phyloP scores from a whole-genome alignment of 2,888 invertebrate genomes.

The Drosophila robusta region DNA sequence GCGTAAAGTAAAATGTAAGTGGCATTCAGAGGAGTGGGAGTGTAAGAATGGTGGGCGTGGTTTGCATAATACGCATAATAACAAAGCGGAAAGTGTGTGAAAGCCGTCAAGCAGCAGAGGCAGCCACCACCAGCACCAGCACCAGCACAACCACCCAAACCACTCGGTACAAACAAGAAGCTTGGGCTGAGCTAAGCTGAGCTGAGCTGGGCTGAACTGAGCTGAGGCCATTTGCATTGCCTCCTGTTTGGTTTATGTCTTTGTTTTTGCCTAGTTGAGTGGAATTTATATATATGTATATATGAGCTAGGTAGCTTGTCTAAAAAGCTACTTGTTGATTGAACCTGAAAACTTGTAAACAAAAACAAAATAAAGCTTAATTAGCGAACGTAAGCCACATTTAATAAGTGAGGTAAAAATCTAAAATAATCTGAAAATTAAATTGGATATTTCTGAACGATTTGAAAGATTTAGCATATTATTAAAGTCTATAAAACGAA shows the following conservation, averaged over 20 bases:
- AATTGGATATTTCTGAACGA: too few relatives aligned
- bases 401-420: neutral
- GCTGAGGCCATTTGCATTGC: conserved; percentile 54
- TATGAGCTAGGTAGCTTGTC: conserved; percentile 7
- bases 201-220: conserved; percentile 20
- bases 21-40: conserved; percentile 42
- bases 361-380: conserved; percentile 37
- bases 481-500: too few relatives aligned
- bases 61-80: conserved; percentile 78
- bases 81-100: conserved; percentile 75
- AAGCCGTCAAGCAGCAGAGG: conserved; percentile 60
- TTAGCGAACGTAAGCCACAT: conserved; percentile 5
- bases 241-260: conserved; percentile 68
- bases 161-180: conserved; percentile 12
- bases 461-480: too few relatives aligned
- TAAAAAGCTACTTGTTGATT: conserved; percentile 50
- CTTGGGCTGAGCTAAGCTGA: conserved; percentile 20
- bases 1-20: conserved; percentile 78
- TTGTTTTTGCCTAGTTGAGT: conserved; percentile 65
- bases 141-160: conserved; percentile 4
- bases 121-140: conserved; percentile 23
- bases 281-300: conserved; percentile 42
- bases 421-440: neutral
- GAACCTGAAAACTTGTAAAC: conserved; percentile 28
- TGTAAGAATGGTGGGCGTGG: conserved; percentile 43